Conservation (phyloP, 2,888 invertebrate genomes). For the Orthosia gracilis region DNA sequence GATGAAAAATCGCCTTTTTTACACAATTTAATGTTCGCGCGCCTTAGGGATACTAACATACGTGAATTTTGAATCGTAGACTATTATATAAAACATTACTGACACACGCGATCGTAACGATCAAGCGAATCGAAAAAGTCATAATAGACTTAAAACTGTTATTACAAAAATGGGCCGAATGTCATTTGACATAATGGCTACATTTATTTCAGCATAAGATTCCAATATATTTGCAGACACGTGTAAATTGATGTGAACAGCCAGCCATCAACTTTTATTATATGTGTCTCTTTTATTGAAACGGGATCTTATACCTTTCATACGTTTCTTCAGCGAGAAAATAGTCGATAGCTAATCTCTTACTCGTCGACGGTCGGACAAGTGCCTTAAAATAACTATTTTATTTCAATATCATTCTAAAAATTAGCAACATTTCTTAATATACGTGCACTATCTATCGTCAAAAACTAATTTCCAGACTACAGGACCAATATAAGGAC, state of each 20-base stretch:
- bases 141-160: slow-evolving; percentile 25
- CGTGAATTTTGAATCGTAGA: slow-evolving; percentile 22
- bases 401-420: no score
- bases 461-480: neutral
- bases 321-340: no score
- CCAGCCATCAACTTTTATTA: no score
- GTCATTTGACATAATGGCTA: slow-evolving; percentile 18
- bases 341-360: no score
- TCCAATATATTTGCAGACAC: neutral
- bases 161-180: slow-evolving; percentile 39
- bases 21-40: slow-evolving; percentile 36
- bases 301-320: no score
- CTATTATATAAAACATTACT: slow-evolving; percentile 38
- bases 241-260: neutral
- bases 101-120: slow-evolving; percentile 24
- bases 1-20: slow-evolving; percentile 48
- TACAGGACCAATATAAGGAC: no score
- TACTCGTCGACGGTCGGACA: no score
- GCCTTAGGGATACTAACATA: slow-evolving; percentile 12
- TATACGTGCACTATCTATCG: no score
- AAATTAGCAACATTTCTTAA: no score
- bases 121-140: slow-evolving; percentile 41
- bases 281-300: no score
- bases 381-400: no score
- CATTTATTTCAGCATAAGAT: slow-evolving; percentile 15